Percentiles rank a stretch among this genome's conserved stretches.
Evolutionary conservation across 2,113 vertebrate genomes (phyloP).

Genomic region (Scartelaos histophorus): DNA sequence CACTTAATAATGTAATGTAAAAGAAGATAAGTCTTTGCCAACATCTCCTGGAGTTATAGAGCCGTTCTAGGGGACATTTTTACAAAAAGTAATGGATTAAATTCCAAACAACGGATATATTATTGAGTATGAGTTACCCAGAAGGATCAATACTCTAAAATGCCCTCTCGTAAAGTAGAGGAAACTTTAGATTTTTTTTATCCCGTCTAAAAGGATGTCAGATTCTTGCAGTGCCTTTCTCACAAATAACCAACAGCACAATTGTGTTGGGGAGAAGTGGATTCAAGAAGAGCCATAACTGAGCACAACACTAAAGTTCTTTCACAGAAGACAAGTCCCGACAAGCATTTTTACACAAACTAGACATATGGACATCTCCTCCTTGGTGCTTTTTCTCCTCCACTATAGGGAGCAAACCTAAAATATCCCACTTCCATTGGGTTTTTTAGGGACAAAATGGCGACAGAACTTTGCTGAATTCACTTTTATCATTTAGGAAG

Average conservation of each 20-base stretch:
- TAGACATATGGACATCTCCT: neutral
- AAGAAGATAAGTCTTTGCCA: no score
- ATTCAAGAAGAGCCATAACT: conserved; percentile 47
- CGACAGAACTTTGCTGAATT: no score
- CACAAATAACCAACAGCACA: conserved; percentile 15
- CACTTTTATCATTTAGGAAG: no score
- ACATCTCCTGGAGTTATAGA: no score
- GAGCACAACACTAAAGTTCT: conserved; percentile 20
- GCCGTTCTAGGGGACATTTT: no score
- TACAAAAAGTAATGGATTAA: neutral
- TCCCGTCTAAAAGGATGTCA: no score
- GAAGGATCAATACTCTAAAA: neutral
- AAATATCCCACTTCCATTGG: neutral
- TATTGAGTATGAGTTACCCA: neutral
- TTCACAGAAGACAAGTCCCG: conserved; percentile 39
- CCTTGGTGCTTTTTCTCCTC: neutral
- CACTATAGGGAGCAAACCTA: conserved; percentile 3
- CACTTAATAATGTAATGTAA: no score
- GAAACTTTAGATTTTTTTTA: no score
- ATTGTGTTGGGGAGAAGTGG: conserved; percentile 2
- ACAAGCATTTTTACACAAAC: conserved; percentile 23
- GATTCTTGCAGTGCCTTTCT: neutral
- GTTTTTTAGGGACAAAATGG: no score
- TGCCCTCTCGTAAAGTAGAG: neutral
- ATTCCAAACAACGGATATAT: neutral